Evolutionary conservation across 2,797 vertebrate species (phyloP), one percentile per base, ranked within the genome.

Genomic region (Taeniopygia guttata): DNA sequence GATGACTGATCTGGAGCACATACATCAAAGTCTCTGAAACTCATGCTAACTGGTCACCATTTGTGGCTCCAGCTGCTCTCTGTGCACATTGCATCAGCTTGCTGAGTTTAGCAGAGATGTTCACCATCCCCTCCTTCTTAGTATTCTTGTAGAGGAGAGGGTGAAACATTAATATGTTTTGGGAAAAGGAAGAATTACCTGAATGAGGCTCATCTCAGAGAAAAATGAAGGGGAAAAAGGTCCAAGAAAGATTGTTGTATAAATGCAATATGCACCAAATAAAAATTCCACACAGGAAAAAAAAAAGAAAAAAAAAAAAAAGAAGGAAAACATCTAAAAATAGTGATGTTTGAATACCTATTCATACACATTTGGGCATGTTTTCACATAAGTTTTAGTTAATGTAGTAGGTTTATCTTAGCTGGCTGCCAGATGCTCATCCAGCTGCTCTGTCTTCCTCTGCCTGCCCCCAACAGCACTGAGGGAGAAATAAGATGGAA

Each of bases 81-180:
- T 63, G 56, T 58, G 46, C 46, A 42, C 59, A 8, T 76, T 64
- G 16, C n/a, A 48, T 62, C 72, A 80, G 30, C 66, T 34, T 75
- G 46, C 70, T 80, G 75, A 68, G 26, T 30, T 32, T 34, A 72
- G 30, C 66, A 85, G 55, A 40, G 25, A 22, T 45, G 18, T 8
- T 66, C 46, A 46, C 40, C 8, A 23, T 64, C 17, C 7, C 29
- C 19, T 73, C 9, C 32, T 84, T 54, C 78, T 60, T 36, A 42
- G 7, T 7, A 18, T 6, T 52, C 11, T 56, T 56, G 12, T 8
- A 15, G 10, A 45, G 16, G 2, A 2, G 6, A 3, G 2, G 2
- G 1, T 14, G 5, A 45, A 76, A 59, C 9, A 56, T 63, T 8
- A 40, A 16, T 16, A 13, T 69, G 5, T 42, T 54, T 58, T 23